phyloP scores from a whole-genome alignment of 2,113 vertebrate species.

The Microcebus griseorufus region DNA sequence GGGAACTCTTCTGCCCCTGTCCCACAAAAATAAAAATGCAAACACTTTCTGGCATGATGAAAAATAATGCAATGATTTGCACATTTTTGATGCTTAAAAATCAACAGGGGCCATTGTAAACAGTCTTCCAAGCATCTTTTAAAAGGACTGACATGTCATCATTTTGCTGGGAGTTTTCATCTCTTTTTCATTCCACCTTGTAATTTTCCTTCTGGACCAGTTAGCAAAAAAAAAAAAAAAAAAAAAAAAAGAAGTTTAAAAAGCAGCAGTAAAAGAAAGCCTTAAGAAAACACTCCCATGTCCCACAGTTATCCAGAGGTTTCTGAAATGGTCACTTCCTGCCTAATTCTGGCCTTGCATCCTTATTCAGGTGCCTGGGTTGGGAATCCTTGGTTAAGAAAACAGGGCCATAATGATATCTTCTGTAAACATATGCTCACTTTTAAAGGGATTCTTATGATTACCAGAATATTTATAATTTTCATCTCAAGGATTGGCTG shows the following conservation, averaged over 20 bases:
- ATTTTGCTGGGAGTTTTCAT: slow-evolving; percentile 72
- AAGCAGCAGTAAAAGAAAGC: slow-evolving; percentile 76
- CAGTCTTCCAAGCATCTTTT: slow-evolving; percentile 66
- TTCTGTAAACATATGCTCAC: slow-evolving; percentile 73
- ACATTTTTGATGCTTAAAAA: slow-evolving; percentile 58
- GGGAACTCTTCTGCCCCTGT: slow-evolving; percentile 59
- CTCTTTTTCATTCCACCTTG: slow-evolving; percentile 65
- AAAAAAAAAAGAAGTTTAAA: slow-evolving; percentile 56
- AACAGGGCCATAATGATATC: slow-evolving; percentile 53
- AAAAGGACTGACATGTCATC: slow-evolving; percentile 76
- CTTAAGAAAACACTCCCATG: slow-evolving; percentile 64
- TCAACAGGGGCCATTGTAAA: slow-evolving; percentile 62
- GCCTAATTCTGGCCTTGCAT: slow-evolving; percentile 62
- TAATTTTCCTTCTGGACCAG: slow-evolving; percentile 74
- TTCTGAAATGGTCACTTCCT: slow-evolving; percentile 77
- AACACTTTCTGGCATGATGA: slow-evolving; percentile 61
- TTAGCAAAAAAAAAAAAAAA: slow-evolving; percentile 59
- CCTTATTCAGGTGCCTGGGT: slow-evolving; percentile 58
- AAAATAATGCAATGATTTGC: slow-evolving; percentile 68
- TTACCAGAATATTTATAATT: slow-evolving; percentile 71
- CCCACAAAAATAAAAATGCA: slow-evolving; percentile 66
- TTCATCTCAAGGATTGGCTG: slow-evolving; percentile 56
- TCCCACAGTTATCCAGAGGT: slow-evolving; percentile 47
- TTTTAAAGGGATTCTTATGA: slow-evolving; percentile 70
- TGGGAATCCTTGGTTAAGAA: slow-evolving; percentile 53